These are phyloP conservation scores for Poeciliopsis turrubarensis DNA, from an alignment of 2,113 vertebrate species.

Conservation along the genomic window DNA sequence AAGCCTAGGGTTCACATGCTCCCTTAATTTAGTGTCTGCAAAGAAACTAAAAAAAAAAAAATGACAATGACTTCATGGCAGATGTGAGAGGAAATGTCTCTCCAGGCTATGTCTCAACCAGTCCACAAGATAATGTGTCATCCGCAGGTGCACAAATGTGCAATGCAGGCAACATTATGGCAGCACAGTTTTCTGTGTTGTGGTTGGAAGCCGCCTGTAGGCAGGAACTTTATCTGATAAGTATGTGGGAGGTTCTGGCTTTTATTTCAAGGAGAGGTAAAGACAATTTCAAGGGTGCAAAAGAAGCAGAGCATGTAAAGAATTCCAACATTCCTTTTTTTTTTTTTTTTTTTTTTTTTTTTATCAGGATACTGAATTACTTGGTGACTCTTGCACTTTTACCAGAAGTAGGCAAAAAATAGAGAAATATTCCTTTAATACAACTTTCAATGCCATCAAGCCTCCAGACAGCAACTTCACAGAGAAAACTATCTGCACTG, in stretches of 20 bases:
- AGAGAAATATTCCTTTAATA: neutral
- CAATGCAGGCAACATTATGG: conserved; percentile 44
- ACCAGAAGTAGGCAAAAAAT: conserved; percentile 4
- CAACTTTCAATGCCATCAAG: conserved; percentile 25
- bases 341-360: neutral
- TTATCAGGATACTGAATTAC: conserved; percentile 3
- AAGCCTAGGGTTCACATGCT: conserved; percentile 6
- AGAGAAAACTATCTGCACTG: conserved; percentile 26
- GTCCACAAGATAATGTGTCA: conserved; percentile 60
- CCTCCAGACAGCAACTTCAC: conserved; percentile 30
- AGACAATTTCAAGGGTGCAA: conserved; percentile 13
- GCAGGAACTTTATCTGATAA: conserved; percentile 63
- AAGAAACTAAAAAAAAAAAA: neutral
- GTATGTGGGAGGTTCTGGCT: conserved; percentile 40
- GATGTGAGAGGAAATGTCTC: conserved; percentile 57
- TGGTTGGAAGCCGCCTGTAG: conserved; percentile 60
- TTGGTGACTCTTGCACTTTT: conserved; percentile 5
- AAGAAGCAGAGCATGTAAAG: neutral
- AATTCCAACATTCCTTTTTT: conserved; percentile 6
- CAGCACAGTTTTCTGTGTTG: conserved; percentile 43
- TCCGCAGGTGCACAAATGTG: conserved; percentile 60
- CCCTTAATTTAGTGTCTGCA: conserved; percentile 20
- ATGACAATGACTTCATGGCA: conserved; percentile 67
- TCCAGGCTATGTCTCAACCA: conserved; percentile 54
- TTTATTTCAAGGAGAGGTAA: conserved; percentile 43